Evolutionary conservation across 2,888 invertebrate genomes (phyloP), one percentile per base, ranked within the genome.

Genomic region (Brassicogethes aeneus): DNA sequence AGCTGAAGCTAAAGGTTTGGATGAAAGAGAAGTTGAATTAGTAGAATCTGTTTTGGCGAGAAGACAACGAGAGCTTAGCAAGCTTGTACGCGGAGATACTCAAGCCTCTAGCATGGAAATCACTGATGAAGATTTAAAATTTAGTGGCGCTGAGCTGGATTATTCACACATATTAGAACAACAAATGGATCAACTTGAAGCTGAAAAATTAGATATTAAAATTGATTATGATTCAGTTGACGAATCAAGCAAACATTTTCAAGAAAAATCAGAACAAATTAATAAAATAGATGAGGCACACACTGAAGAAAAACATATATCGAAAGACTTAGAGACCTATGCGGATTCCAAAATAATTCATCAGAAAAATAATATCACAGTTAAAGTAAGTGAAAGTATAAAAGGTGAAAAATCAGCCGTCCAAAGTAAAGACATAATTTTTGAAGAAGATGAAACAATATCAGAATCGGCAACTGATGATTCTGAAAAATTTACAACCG

Each of bases 121-220:
- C 40, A 76, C 74, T 10, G 75, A 76, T 51, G 83, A 83, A 71
- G 83, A 83, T 59, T 73, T 83, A 50, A 74, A 76, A 54, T 82
- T 80, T 59, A 82, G 81, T 59, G 81, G 81, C 40, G 74, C 75
- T 45, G 81, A 80, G 57, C 75, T 76, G 46, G 81, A 80, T 64
- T 73, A 76, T 51, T 78, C 79, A 45, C 55, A 65, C 45, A 57
- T 66, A 33, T 49, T 69, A 16, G 59, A 70, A 58, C 62, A 68
- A 51, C 60, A 67, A 56, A 64, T 66, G 39, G 64, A 61, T 40
- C 67, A 68, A 45, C 46, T 69, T 7, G 68, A 71, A 62, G 61
- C 72, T 61, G 52, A 76, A 68, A 43, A 71, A 60, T 37, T 71
- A 64, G 55, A 74, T 66, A 61, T 55, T 56, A 45, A 71, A 66